phyloP scores from a whole-genome alignment of 2,797 vertebrate species.

The Vireo griseus region DNA sequence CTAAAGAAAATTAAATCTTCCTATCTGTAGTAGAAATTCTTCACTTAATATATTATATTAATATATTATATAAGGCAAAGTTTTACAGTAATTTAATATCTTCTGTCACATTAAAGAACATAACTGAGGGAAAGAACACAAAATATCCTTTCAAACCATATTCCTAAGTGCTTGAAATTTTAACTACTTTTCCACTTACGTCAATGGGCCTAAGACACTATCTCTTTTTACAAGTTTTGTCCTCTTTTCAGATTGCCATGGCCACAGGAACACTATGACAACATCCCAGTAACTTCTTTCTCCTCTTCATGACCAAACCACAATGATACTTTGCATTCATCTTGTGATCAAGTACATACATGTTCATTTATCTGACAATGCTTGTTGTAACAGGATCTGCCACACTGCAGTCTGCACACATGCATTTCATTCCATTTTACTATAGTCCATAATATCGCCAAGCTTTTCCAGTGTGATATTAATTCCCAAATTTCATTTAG shows the following conservation, averaged over 20 bases:
- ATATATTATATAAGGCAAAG: background rate
- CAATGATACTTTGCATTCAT: background rate
- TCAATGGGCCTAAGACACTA: background rate
- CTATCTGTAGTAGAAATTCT: background rate
- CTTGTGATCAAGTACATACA: background rate
- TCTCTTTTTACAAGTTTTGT: background rate
- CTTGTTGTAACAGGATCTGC: background rate
- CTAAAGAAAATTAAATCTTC: background rate
- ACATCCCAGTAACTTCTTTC: background rate
- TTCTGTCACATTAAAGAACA: background rate
- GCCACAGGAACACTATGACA: background rate
- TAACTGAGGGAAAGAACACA: background rate
- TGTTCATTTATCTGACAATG: rapidly evolving
- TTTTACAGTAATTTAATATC: background rate
- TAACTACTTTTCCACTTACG: background rate
- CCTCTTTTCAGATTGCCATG: background rate
- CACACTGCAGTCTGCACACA: rapidly evolving
- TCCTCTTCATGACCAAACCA: background rate
- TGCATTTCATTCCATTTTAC: background rate
- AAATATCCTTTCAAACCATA: background rate
- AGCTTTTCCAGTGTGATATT: background rate
- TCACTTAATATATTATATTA: background rate
- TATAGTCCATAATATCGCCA: background rate
- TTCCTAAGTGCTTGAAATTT: background rate
- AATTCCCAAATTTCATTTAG: background rate